Base-by-base conservation (phyloP, 2,113 vertebrate genomes). In the Ascaphus truei region DNA sequence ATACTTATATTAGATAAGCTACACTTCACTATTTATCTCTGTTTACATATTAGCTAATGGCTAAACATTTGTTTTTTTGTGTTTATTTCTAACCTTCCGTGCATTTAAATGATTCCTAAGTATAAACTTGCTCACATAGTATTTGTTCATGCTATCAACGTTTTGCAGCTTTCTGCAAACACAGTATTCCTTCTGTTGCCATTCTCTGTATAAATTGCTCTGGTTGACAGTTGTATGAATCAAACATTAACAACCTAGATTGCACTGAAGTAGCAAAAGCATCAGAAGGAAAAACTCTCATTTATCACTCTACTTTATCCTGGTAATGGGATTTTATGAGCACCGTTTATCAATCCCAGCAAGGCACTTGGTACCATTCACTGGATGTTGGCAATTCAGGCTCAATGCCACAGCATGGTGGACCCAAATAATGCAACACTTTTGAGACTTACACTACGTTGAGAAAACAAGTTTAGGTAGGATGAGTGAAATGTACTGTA, bases 161-260 rank as follows among this genome's bases (percentile, higher is more conserved):
- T 61, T 27, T 71, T 71, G 67, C 67, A 71, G 67, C 67, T 71
- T 71, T 71, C 34, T 39, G 52, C 67, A 48, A 71, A 71, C 56
- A 60, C 56, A 60, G 57, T 45, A 60, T 61, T 59, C 57, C 67
- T 60, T 71, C 67, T 71, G 67, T 71, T 71, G 56, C 67, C 43
- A 61, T 71, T 61, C 67, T 71, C 67, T 52, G 67, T 71, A 71
- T 71, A 71, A 71, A 71, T 71, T 71, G 67, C 67, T 71, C 67
- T 61, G 48, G 45, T 71, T 71, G 67, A 71, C 67, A 71, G 67
- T 71, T 71, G 57, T 71, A 71, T 71, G 67, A 71, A 71, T 71
- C 67, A 71, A 71, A 45, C 67, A 71, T 71, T 71, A 71, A 71
- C 67, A 71, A 71, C 67, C 56, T 71, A 61, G 67, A 71, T 71